Percentiles rank a stretch among this genome's conserved stretches.
Evolutionary conservation across 2,797 vertebrate genomes (phyloP).

Genomic region (Danio choprae): DNA sequence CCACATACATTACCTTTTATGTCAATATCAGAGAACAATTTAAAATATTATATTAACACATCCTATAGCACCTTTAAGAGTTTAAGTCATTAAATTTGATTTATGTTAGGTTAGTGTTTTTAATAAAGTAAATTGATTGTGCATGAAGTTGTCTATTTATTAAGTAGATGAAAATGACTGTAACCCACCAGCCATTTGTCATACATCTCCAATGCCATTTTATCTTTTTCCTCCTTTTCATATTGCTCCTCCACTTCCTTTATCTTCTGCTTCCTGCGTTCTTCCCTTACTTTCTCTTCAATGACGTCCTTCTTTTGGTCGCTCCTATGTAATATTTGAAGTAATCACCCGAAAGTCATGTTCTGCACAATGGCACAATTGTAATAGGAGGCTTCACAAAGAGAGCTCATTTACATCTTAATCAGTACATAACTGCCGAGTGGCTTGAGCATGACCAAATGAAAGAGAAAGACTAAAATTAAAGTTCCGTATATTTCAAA

Average conservation of each 20-base stretch:
- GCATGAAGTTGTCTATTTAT: not conserved
- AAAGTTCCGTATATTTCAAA: not conserved
- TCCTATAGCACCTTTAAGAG: no score
- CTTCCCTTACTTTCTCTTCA: constrained; percentile 76
- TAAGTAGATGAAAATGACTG: not conserved
- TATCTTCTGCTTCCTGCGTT: constrained; percentile 72
- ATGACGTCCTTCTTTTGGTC: constrained; percentile 84
- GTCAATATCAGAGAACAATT: no score
- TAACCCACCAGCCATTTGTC: constrained; percentile 91
- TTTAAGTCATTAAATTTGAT: no score
- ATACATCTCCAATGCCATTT: constrained; percentile 85
- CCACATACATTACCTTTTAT: no score
- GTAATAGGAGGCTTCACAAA: constrained; percentile 7
- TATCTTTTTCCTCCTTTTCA: constrained; percentile 84
- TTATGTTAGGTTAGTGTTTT: not conserved
- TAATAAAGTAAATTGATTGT: not conserved
- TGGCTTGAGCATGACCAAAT: not conserved
- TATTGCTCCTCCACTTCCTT: constrained; percentile 80
- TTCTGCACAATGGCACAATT: not conserved
- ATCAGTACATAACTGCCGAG: not conserved
- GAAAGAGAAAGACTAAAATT: not conserved
- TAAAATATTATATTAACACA: no score
- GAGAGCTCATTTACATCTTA: constrained; percentile 7
- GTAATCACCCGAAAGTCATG: constrained; percentile 10
- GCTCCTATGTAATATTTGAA: constrained; percentile 75